Evolutionary conservation across 2,113 vertebrate species (phyloP), one percentile per base, ranked within the genome.

Genomic region (Peromyscus leucopus): DNA sequence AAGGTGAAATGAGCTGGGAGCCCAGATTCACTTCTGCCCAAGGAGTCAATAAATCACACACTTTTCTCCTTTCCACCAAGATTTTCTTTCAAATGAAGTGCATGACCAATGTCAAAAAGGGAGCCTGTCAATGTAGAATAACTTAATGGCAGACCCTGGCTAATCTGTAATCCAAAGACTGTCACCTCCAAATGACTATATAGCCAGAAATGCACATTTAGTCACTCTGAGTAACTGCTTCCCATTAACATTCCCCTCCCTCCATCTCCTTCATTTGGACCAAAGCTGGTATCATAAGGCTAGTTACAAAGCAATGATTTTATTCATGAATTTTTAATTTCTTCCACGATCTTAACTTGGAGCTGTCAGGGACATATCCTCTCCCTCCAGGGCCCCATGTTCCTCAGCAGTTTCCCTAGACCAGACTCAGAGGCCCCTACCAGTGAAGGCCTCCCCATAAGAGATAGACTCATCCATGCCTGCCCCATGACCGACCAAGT

Each of bases 291-390:
- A 75, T 84, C 74, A 76, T 67, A 93, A 94, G 61, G 48, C 7
- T 69, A 92, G 80, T 97, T 98, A 96, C 91, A 96, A 98, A 97
- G 65, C 92, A 96, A 97, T 98, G 87, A 97, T 96, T 94, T 96
- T 87, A 59, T 80, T 93, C 96, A 97, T 97, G 87, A 96, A 80
- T 96, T 97, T 98, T 97, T 97, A 93, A 97, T 98, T 96, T 96
- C 63, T 87, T 98, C 82, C 88, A 97, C 96, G 79, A 72, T 94
- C 96, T 97, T 88, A 36, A 65, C 80, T 97, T 97, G 88, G 48
- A 96, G 79, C 91, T 93, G 79, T 96, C 76, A 93, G 88, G 59
- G 93, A 93, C 74, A 90, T 59, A 63, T 89, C 46, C 31, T 17
- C 33, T 96, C 88, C 55, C 78, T 93, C 69, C 28, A 67, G 78